Conservation (phyloP, 2,113 vertebrate genomes). For the Stercorarius parasiticus region DNA sequence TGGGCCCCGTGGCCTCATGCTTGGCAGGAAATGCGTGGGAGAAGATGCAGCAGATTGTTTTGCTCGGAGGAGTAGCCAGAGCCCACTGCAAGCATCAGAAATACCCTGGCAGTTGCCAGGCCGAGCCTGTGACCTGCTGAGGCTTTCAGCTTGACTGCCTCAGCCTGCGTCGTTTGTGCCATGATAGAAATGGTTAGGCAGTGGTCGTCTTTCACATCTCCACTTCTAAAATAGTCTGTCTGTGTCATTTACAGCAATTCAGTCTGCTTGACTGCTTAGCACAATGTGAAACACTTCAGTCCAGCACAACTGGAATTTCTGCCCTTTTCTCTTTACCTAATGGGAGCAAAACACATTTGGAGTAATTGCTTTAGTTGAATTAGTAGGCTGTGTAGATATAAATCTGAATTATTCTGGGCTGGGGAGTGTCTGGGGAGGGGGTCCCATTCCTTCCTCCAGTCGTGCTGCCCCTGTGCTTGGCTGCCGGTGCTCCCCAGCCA, state of each 20-base stretch:
- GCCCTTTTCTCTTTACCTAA: not conserved
- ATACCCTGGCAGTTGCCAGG: not conserved
- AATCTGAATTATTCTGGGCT: not conserved
- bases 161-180: not conserved
- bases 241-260: not conserved
- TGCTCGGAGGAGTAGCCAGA: not conserved
- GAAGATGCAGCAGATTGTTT: slow-evolving; percentile 21
- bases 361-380: not conserved
- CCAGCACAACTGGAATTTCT: not conserved
- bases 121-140: not conserved
- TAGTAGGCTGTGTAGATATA: not conserved
- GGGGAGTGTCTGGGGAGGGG: not conserved
- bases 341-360: not conserved
- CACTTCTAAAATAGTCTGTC: not conserved
- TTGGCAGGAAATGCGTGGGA: slow-evolving; percentile 39
- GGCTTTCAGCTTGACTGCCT: slow-evolving; percentile 7
- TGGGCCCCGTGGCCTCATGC: not conserved
- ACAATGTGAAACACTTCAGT: not conserved
- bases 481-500: not conserved
- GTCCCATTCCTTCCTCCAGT: no score
- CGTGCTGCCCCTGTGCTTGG: rapidly evolving
- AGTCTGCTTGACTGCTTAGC: not conserved
- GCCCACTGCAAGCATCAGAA: not conserved
- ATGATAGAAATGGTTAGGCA: not conserved
- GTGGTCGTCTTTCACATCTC: not conserved